Base-by-base conservation (phyloP, 64 coral and sea anemone genomes). In the Catalaphyllia jardinei region DNA sequence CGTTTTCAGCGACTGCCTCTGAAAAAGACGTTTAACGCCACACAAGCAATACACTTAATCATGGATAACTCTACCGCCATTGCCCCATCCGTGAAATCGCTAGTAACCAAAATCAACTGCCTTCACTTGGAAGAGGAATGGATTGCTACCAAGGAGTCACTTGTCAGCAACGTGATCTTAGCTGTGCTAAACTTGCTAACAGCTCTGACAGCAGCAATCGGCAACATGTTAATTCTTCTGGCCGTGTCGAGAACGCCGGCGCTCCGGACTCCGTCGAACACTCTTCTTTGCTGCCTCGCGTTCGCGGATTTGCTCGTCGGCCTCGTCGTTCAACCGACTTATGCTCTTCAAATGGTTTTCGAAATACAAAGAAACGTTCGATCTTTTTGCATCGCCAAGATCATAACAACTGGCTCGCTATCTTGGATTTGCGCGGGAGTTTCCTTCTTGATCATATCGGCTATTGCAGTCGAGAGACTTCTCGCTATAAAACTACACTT, bases 231-330 rank as follows among this genome's bases (percentile, higher is more conserved):
- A 0, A 85, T 93, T 57, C 78, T 88, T 8, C 25, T 75, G 42
- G 92, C 88, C 42, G 82, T 93, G 4, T 75, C 22, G 67, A 93
- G 63, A 60, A 93, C 92, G 14, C 87, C 57, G 31, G 3, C 72
- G 3, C 78, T 93, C 15, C 92, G 88, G 18, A 84, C 60, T 22
- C 79, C 92, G 11, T 93, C 92, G 6, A 93, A 93, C 77, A 89
- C 92, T 13, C 92, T 93, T 67, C 87, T 93, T 1, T 93, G 87
- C 28, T 89, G 92, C 20, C 92, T 93, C 11, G 87, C 92, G 7
- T 60, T 89, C 61, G 52, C 92, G 29, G 92, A 93, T 65, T 93
- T 93, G 31, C 27, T 93, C 9, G 82, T 88, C 0, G 92, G 92
- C 15, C 6, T 89, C 4, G 19, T 93, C 10, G 92, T 85, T 7